phyloP scores from a whole-genome alignment of 1,140 invertebrate species.

The Drosophila truncata region DNA sequence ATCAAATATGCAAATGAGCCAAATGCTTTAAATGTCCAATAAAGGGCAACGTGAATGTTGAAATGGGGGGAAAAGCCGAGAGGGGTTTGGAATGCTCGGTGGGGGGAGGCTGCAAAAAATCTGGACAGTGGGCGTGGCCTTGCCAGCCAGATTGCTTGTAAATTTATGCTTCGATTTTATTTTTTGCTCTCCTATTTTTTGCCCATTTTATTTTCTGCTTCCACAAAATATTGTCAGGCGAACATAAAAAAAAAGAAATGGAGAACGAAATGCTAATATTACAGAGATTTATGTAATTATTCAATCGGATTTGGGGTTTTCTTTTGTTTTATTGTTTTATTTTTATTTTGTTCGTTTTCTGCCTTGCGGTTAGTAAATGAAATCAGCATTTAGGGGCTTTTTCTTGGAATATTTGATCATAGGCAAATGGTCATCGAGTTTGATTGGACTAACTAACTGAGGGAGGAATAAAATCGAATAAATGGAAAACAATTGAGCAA shows the following conservation, averaged over 20 bases:
- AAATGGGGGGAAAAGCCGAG: slow-evolving; percentile 20
- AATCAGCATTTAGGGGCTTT: slow-evolving; percentile 63
- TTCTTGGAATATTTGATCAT: slow-evolving; percentile 58
- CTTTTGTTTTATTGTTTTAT: slow-evolving; percentile 39
- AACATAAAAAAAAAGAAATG: slow-evolving; percentile 5
- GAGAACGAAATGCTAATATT: slow-evolving; percentile 70
- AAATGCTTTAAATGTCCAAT: slow-evolving; percentile 84
- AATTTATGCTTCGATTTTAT: slow-evolving; percentile 79
- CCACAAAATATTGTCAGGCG: slow-evolving; percentile 52
- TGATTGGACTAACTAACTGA: slow-evolving; percentile 6
- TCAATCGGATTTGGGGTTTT: slow-evolving; percentile 71
- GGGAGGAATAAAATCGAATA: slow-evolving; percentile 25
- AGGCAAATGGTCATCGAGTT: slow-evolving; percentile 29
- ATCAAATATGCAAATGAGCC: slow-evolving; percentile 81
- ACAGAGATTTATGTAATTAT: slow-evolving; percentile 80
- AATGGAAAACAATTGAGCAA: slow-evolving; percentile 12
- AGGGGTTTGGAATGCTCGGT: neutral
- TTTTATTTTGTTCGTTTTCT: slow-evolving; percentile 21
- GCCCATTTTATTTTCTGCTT: slow-evolving; percentile 30
- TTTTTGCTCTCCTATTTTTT: slow-evolving; percentile 41
- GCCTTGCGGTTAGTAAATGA: slow-evolving; percentile 52
- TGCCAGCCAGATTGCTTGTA: slow-evolving; percentile 69
- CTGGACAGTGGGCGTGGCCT: slow-evolving; percentile 45
- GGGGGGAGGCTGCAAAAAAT: slow-evolving; percentile 27
- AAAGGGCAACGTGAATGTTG: slow-evolving; percentile 55